Base-by-base conservation (phyloP, 2,888 invertebrate genomes). In the Cosmopolites sordidus region DNA sequence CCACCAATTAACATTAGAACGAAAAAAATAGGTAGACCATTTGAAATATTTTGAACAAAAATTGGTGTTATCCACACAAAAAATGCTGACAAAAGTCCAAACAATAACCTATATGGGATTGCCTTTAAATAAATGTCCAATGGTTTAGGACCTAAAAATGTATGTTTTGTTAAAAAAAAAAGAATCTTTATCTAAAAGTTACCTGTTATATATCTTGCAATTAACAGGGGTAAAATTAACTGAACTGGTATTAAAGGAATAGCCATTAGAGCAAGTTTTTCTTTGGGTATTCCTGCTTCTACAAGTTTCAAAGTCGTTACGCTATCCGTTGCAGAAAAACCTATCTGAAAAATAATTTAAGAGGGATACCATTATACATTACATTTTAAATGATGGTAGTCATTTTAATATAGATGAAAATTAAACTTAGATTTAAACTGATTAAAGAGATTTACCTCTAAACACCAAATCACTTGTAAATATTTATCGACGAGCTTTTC, bases 271-370 rank as follows among this genome's bases (percentile, higher is more conserved):
- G 97, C 98, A 51, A 99, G 76, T 64, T 90, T 89, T 71, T 98
- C 98, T 68, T 94, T 92, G 0, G 96, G 94, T 43, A 99, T 90
- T 11, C 99, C 99, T 17, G 89, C 89, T 73, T 97, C 98, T 1
- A 98, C 90, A 43, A 99, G 77, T 75, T 99, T 99, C 56, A 99
- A 77, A 1, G 92, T 89, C 15, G 97, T 92, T 0, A 98, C 92
- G 16, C 92, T 89, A 77, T 99, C 99, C 56, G 92, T 89, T 1
- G 97, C 95, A 33, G 95, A 89, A 76, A 98, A 99, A 2, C 94
- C 93, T 61, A 96, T 82, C 92, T 94, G 70, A 53, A 78, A 75
- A 60, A 56, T n/a, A 43, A 18, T 29, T n/a, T n/a, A n/a, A n/a
- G n/a, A n/a, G n/a, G n/a, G n/a, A n/a, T n/a, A n/a, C n/a, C n/a